Percentiles rank a stretch among this genome's conserved stretches.
Conservation (phyloP, 1,140 invertebrate species). For the Drosophila tsacasi region DNA sequence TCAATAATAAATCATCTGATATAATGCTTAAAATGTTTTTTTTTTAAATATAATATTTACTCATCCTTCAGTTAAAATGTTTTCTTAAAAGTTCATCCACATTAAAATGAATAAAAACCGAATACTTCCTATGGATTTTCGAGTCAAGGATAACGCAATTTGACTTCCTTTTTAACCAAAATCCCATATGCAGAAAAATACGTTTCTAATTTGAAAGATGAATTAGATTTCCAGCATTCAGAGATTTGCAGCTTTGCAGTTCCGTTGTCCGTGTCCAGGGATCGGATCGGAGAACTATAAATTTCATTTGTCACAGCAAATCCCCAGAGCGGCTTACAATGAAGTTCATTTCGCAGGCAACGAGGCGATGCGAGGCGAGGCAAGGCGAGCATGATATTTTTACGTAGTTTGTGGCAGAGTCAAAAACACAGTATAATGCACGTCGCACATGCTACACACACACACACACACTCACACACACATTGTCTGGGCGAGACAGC, state of each 20-base stretch:
- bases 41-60: too few species aligned
- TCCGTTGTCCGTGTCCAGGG: conserved; percentile 18
- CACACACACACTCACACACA: conserved; percentile 5
- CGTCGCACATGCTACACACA: conserved; percentile 45
- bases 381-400: conserved; percentile 56
- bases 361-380: conserved; percentile 10
- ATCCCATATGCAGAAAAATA: conserved; percentile 54
- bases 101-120: not conserved
- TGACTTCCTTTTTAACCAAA: conserved; percentile 13
- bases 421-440: conserved; percentile 82
- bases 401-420: conserved; percentile 80
- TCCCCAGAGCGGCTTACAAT: conserved; percentile 74
- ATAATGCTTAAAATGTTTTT: not conserved
- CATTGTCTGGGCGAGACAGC: conserved; percentile 68
- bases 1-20: not conserved
- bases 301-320: conserved; percentile 83
- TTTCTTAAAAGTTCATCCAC: not conserved
- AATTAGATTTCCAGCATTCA: conserved; percentile 70
- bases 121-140: not conserved
- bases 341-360: conserved; percentile 66
- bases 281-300: conserved; percentile 71
- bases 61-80: not conserved
- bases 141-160: not conserved
- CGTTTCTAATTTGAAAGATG: conserved; percentile 79
- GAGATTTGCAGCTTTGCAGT: conserved; percentile 76